phyloP scores from a whole-genome alignment of 1,140 invertebrate genomes.

The Triops longicaudatus region DNA sequence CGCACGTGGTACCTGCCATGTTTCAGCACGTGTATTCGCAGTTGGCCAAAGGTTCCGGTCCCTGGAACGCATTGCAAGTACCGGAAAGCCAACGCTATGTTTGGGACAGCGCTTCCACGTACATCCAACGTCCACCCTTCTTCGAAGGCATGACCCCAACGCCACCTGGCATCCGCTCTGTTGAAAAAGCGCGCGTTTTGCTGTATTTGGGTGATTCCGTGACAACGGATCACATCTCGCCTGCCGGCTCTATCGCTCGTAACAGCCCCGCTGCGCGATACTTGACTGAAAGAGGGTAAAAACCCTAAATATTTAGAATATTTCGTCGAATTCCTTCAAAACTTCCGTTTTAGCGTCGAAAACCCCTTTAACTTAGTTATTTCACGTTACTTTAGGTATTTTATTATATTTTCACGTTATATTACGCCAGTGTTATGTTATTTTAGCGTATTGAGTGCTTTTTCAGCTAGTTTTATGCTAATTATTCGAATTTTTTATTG shows the following conservation, averaged over 20 bases:
- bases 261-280: conserved; percentile 90
- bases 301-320: too few species aligned
- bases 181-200: conserved; percentile 62
- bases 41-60: conserved; percentile 72
- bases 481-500: too few species aligned
- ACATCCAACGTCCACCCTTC: conserved; percentile 95
- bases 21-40: conserved; percentile 90
- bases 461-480: too few species aligned
- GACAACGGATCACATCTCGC: conserved; percentile 97
- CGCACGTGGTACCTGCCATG: conserved; percentile 92
- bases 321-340: too few species aligned
- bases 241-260: conserved; percentile 91
- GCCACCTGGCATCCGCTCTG: conserved; percentile 38
- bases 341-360: too few species aligned
- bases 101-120: conserved; percentile 85
- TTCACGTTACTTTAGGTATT: too few species aligned
- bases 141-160: conserved; percentile 73
- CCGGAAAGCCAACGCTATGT: conserved; percentile 78
- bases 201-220: conserved; percentile 88
- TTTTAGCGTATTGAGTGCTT: too few species aligned
- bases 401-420: too few species aligned
- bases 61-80: conserved; percentile 75
- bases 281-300: conserved; percentile 61
- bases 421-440: too few species aligned
- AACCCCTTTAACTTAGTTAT: too few species aligned